phyloP scores from a whole-genome alignment of 2,888 invertebrate genomes.

The Steromphala cineraria region DNA sequence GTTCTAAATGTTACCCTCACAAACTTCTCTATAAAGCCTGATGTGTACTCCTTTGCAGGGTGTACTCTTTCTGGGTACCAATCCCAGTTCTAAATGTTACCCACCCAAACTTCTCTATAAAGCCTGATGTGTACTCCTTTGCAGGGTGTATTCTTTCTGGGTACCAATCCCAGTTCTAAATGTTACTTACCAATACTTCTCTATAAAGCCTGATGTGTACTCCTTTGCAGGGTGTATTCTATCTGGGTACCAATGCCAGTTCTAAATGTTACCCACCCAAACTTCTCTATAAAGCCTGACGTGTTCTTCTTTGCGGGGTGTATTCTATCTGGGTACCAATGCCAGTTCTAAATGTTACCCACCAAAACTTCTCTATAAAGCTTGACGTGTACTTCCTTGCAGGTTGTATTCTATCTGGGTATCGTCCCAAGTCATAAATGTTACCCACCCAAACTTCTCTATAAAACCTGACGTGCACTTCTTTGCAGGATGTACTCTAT shows the following conservation, averaged over 20 bases:
- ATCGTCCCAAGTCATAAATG: too few relatives aligned
- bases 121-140: constrained; percentile 89
- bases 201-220: constrained; percentile 88
- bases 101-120: constrained; percentile 91
- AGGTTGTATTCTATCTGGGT: constrained; percentile 86
- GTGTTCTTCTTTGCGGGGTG: constrained; percentile 91
- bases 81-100: too few relatives aligned
- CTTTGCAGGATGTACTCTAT: too few relatives aligned
- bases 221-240: constrained; percentile 89
- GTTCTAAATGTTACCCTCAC: too few relatives aligned
- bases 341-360: constrained; percentile 79
- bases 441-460: too few relatives aligned
- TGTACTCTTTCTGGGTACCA: too few relatives aligned
- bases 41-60: too few relatives aligned
- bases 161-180: too few relatives aligned
- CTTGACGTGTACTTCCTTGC: constrained; percentile 88
- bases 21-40: too few relatives aligned
- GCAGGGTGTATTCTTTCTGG: constrained; percentile 86
- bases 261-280: constrained; percentile 85
- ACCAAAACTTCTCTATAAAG: constrained; percentile 92
- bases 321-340: too few relatives aligned
- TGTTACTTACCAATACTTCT: constrained; percentile 86
- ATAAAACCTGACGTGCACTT: too few relatives aligned
- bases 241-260: too few relatives aligned
- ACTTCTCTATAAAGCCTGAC: constrained; percentile 87